Conservation (phyloP, 2,113 vertebrate species). For the Clarias magur region DNA sequence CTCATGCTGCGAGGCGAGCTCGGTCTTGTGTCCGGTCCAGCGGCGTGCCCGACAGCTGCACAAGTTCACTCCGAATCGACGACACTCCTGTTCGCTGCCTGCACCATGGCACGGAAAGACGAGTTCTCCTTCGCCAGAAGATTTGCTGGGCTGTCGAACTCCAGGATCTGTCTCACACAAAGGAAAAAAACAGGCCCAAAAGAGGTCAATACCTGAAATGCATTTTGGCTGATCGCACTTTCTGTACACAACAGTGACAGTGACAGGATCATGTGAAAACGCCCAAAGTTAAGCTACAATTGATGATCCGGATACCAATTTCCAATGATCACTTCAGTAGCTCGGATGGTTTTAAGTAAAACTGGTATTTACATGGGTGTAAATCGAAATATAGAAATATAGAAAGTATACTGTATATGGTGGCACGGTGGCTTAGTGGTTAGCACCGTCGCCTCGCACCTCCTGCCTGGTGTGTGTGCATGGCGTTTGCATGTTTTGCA, state of each 20-base stretch:
- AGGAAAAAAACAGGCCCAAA: conserved; percentile 29
- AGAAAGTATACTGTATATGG: no score
- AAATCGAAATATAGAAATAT: no score
- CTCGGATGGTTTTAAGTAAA: no score
- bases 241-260: not conserved
- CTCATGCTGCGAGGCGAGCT: not conserved
- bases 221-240: not conserved
- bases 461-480: no score
- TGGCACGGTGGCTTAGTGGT: no score
- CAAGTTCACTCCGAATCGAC: conserved; percentile 50
- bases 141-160: conserved; percentile 88
- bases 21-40: conserved; percentile 28
- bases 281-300: not conserved
- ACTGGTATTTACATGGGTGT: no score
- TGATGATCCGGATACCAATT: no score
- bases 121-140: conserved; percentile 92
- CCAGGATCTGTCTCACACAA: conserved; percentile 81
- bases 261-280: not conserved
- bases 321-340: no score
- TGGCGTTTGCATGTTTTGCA: no score
- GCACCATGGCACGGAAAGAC: conserved; percentile 90
- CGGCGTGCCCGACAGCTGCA: conserved; percentile 13
- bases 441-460: no score
- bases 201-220: not conserved
- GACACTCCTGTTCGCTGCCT: conserved; percentile 77